Base-by-base conservation (phyloP, 2,888 invertebrate genomes). In the Tenthredo amoena region DNA sequence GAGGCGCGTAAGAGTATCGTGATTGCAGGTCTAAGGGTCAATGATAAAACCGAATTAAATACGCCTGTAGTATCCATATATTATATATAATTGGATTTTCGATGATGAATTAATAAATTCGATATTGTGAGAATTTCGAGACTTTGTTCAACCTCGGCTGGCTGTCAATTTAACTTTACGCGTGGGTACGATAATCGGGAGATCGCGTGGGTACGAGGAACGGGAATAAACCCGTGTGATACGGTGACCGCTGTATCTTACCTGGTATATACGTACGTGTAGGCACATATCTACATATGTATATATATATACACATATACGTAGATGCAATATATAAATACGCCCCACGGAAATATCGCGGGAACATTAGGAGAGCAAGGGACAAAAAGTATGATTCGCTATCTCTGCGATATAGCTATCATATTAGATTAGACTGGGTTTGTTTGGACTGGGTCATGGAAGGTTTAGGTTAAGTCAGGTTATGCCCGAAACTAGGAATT, bases 401-500 rank as follows among this genome's bases (percentile, higher is more conserved):
- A 81, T 81, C 81, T 62, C 21, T 21, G 62, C 40, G 62, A 62
- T 58, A 58, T 58, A 81, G 10, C 12, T 34, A 77, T 50, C 21
- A 81, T 62, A 81, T 62, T 58, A 81, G 21, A 81, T 81, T 62
- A 37, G 62, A 55, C 77, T 34, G 62, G 81, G 81, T 81, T 40
- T 9, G 81, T 40, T 62, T 40, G 58, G 37, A 21, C 34, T 62
- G 81, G 81, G 62, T 81, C 81, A 62, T 62, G 81, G 62, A 62
- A 81, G 81, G 58, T 40, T 77, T 62, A 81, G 81, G 62, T 81
- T 58, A 40, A 81, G 58, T 62, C 58, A 58, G 81, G 81, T 40
- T 81, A 58, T 58, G 81, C 81, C 21, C 62, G 81, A 21, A 81
- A 40, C 81, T 58, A 62, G 58, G 81, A 81, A 50, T 81, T 81